These are phyloP conservation scores for cattle (Bos taurus) DNA, from an alignment of 2,113 vertebrate species.

Conservation along the genomic window ARS-UCD2.0 NC_037349.1:42487501-42488000, in stretches of 20 bases:
- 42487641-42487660: background rate
- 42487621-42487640: background rate
- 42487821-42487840: background rate
- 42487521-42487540: background rate
- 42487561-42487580: background rate
- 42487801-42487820: background rate
- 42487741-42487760: background rate
- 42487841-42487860: background rate
- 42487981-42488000: background rate
- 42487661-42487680: background rate
- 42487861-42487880: background rate
- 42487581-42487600: background rate
- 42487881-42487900: background rate
- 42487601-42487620: background rate
- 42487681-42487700: background rate
- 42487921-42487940: background rate
- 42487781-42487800: background rate
- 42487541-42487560: background rate
- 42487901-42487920: background rate
- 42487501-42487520: background rate
- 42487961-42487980: background rate
- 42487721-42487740: fast-evolving
- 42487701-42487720: background rate
- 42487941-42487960: background rate
- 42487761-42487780: background rate